phyloP scores from a whole-genome alignment of 2,113 vertebrate species.

The Burhinus bistriatus region DNA sequence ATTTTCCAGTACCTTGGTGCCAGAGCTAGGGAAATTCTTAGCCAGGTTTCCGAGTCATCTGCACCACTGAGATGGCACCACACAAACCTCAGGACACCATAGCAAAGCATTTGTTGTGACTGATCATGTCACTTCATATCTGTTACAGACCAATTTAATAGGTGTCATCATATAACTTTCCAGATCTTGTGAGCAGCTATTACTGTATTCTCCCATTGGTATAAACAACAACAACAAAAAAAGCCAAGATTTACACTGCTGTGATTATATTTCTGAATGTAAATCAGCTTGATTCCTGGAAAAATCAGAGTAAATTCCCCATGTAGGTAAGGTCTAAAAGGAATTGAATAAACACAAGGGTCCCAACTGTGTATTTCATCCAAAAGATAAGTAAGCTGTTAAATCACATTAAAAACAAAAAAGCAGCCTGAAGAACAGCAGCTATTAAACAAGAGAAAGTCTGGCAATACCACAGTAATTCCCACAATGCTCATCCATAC shows the following conservation, averaged over 20 bases:
- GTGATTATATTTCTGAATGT: background rate
- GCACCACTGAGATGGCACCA: background rate
- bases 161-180: background rate
- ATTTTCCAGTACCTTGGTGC: background rate
- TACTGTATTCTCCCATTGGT: background rate
- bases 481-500: background rate
- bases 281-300: background rate
- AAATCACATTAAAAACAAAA: background rate
- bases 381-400: conserved; percentile 41
- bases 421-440: background rate
- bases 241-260: background rate
- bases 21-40: background rate
- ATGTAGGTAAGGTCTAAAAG: background rate
- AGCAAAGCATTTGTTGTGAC: background rate
- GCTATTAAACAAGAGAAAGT: conserved; percentile 16
- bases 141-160: background rate
- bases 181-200: background rate
- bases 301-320: conserved; percentile 16
- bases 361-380: background rate
- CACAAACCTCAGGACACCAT: background rate
- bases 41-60: background rate
- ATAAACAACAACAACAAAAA: background rate
- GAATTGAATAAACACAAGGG: conserved; percentile 15
- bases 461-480: conserved; percentile 1
- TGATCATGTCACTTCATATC: background rate